phyloP scores from a whole-genome alignment of 2,113 vertebrate species.

The Myrmecobius fasciatus region DNA sequence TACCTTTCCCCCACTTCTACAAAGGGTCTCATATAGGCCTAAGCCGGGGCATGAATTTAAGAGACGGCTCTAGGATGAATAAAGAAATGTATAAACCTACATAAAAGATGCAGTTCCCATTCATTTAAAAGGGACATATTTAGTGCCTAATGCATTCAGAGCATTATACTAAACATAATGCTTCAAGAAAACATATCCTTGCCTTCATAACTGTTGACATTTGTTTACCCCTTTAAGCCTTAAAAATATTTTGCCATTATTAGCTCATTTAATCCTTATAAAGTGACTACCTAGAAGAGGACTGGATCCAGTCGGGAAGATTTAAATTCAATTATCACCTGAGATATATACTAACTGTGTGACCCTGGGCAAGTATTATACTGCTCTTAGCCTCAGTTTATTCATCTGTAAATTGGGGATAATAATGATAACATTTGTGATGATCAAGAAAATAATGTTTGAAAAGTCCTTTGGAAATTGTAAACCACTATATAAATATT shows the following conservation, averaged over 20 bases:
- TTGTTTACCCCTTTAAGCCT: not conserved
- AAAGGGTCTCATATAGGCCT: not conserved
- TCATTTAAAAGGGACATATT: not conserved
- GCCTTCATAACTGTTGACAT: not conserved
- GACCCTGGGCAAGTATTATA: not conserved
- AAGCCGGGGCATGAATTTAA: not conserved
- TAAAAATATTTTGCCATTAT: not conserved
- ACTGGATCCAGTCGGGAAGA: not conserved
- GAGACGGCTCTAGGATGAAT: not conserved
- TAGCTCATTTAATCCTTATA: not conserved
- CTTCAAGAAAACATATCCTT: not conserved
- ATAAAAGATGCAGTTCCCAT: not conserved
- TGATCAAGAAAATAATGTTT: not conserved
- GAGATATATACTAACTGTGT: not conserved
- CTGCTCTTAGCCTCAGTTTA: not conserved
- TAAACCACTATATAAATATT: not conserved
- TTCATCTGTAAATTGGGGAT: not conserved
- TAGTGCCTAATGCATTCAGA: not conserved
- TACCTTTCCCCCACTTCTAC: not conserved
- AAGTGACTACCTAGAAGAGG: not conserved
- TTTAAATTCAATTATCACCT: not conserved
- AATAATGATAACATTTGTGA: not conserved
- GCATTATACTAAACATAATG: not conserved
- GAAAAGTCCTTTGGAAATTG: not conserved
- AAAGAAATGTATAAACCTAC: not conserved